Percentiles rank a stretch among this genome's conserved stretches.
phyloP scores from a whole-genome alignment of 2,113 vertebrate species.

The Hoplias malabaricus region DNA sequence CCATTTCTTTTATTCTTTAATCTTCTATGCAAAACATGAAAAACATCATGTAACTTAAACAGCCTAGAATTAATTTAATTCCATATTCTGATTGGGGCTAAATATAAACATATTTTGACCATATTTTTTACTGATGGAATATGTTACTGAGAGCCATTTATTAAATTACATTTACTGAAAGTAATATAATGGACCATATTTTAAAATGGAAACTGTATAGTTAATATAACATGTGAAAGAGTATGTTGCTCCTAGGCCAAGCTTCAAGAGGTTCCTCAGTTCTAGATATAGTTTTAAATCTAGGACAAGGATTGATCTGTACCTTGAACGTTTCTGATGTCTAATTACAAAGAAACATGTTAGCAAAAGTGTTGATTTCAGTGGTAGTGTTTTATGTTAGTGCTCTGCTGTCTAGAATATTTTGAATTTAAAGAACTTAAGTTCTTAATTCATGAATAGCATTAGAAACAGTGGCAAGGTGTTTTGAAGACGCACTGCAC shows the following conservation, averaged over 20 bases:
- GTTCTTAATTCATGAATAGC: not conserved
- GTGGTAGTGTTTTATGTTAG: not conserved
- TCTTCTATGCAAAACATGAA: constrained; percentile 32
- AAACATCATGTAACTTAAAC: not conserved
- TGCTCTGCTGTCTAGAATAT: not conserved
- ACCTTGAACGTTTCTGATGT: not conserved
- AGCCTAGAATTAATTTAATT: not conserved
- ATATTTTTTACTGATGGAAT: not conserved
- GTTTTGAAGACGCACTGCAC: not conserved
- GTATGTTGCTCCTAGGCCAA: not conserved
- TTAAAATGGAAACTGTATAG: not conserved
- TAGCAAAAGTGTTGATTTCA: not conserved
- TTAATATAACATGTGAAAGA: not conserved
- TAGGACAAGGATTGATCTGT: not conserved
- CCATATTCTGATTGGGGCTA: not conserved
- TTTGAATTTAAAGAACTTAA: not conserved
- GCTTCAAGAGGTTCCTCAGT: not conserved
- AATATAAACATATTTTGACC: not conserved
- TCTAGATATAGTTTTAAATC: not conserved
- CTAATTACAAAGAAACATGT: not conserved
- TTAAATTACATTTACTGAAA: not conserved
- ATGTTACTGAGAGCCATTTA: not conserved
- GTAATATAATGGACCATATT: not conserved
- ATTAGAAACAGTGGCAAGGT: not conserved
- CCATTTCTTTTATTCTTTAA: not conserved